A percentile compares a stretch with the other conserved stretches of the same genome.
These are phyloP conservation scores for Sterna hirundo DNA, from an alignment of 2,113 vertebrate species.

Conservation along the genomic window DNA sequence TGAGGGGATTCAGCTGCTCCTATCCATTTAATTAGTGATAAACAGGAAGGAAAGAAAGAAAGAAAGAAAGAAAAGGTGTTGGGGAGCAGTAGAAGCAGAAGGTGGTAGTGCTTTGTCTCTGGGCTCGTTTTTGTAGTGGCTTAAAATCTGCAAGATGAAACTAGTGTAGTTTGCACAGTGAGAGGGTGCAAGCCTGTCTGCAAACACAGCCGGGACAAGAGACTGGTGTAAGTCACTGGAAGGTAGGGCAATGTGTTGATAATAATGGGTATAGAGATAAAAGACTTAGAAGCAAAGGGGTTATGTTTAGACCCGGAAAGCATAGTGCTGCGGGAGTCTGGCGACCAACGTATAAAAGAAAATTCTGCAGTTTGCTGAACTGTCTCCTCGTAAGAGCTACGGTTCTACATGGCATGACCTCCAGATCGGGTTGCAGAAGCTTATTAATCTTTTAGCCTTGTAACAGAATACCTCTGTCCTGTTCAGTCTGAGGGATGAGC, in stretches of 20 bases:
- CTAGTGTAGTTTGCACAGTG: neutral
- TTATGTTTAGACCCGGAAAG: neutral
- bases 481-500: neutral
- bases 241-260: neutral
- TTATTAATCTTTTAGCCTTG: neutral
- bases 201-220: neutral
- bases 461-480: neutral
- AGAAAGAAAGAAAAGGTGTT: no score
- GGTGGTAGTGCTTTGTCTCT: neutral
- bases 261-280: neutral
- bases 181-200: neutral
- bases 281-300: neutral
- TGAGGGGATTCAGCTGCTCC: neutral
- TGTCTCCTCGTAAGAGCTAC: neutral
- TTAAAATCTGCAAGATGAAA: neutral
- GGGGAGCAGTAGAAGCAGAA: fast-evolving
- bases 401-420: neutral
- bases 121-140: neutral
- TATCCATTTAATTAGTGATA: neutral
- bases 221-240: neutral
- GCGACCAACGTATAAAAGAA: neutral
- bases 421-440: neutral
- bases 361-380: neutral
- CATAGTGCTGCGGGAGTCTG: neutral
- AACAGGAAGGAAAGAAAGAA: neutral